Evolutionary conservation across 2,888 invertebrate species (phyloP).

Genomic region (Clusia tigrina): DNA sequence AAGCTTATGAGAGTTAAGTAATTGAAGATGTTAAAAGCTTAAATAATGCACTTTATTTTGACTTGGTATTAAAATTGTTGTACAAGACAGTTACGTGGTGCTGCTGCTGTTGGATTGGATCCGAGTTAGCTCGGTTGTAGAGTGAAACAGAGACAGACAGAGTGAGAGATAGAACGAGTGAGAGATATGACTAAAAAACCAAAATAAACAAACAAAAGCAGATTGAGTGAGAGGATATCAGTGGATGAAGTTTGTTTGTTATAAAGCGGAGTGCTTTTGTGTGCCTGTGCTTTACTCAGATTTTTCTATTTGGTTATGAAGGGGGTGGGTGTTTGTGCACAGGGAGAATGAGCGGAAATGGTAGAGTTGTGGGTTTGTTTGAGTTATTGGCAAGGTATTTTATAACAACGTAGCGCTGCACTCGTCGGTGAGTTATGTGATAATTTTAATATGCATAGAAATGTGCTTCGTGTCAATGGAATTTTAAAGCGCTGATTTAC

Average conservation of each 20-base stretch:
- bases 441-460: constrained; percentile 52
- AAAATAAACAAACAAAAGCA: too few relatives aligned
- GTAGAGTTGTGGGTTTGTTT: neutral
- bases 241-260: too few relatives aligned
- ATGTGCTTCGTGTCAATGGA: constrained; percentile 54
- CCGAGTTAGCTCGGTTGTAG: too few relatives aligned
- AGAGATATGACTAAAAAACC: neutral
- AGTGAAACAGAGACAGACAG: neutral
- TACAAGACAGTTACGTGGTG: constrained; percentile 23
- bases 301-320: too few relatives aligned
- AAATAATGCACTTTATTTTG: constrained; percentile 43
- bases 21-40: constrained; percentile 51
- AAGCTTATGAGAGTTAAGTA: constrained; percentile 48
- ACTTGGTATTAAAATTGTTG: constrained; percentile 39
- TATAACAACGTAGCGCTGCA: neutral
- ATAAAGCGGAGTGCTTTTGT: too few relatives aligned
- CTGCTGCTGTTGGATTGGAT: too few relatives aligned
- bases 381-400: neutral
- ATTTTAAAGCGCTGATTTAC: constrained; percentile 28
- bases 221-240: too few relatives aligned
- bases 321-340: neutral
- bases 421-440: constrained; percentile 44
- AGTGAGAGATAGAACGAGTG: neutral
- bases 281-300: too few relatives aligned
- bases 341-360: neutral